Percentiles rank a stretch among this genome's conserved stretches.
Conservation (phyloP, 2,797 vertebrate species). For the Spondyliosoma cantharus region DNA sequence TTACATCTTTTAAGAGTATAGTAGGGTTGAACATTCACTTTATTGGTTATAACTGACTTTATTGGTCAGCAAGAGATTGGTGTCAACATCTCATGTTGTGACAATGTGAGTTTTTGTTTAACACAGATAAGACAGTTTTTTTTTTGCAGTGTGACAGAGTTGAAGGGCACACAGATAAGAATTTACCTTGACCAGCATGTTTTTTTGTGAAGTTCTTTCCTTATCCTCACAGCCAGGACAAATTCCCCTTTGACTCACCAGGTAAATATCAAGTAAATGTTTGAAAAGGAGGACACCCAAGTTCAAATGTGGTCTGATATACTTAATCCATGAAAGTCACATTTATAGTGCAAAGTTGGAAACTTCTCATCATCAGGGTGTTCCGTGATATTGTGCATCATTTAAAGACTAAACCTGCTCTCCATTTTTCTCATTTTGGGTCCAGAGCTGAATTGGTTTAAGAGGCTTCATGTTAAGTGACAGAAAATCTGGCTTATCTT, state of each 20-base stretch:
- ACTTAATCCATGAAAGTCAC: slow-evolving; percentile 1
- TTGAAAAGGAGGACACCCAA: slow-evolving; percentile 45
- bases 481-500: slow-evolving; percentile 49
- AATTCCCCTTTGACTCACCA: slow-evolving; percentile 34
- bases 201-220: slow-evolving; percentile 34
- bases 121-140: slow-evolving; percentile 43
- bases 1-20: slow-evolving; percentile 46
- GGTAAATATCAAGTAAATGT: slow-evolving; percentile 62
- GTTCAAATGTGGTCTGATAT: not conserved
- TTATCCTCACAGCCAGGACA: slow-evolving; percentile 21
- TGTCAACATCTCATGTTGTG: slow-evolving; percentile 46
- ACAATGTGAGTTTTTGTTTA: slow-evolving; percentile 31
- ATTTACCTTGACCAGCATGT: slow-evolving; percentile 38
- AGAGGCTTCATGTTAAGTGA: slow-evolving; percentile 45
- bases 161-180: slow-evolving; percentile 1
- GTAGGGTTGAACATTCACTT: slow-evolving; percentile 68
- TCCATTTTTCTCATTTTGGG: slow-evolving; percentile 37
- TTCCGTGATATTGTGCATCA: not conserved
- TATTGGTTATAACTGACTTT: slow-evolving; percentile 50
- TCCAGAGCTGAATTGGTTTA: slow-evolving; percentile 32
- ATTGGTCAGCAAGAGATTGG: slow-evolving; percentile 42
- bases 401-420: slow-evolving; percentile 25
- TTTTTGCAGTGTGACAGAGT: slow-evolving; percentile 46
- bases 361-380: slow-evolving; percentile 10
- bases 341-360: slow-evolving; percentile 16